A percentile compares a stretch with the other conserved stretches of the same genome.
phyloP scores from a whole-genome alignment of 2,113 vertebrate species.

The Platichthys stellatus region DNA sequence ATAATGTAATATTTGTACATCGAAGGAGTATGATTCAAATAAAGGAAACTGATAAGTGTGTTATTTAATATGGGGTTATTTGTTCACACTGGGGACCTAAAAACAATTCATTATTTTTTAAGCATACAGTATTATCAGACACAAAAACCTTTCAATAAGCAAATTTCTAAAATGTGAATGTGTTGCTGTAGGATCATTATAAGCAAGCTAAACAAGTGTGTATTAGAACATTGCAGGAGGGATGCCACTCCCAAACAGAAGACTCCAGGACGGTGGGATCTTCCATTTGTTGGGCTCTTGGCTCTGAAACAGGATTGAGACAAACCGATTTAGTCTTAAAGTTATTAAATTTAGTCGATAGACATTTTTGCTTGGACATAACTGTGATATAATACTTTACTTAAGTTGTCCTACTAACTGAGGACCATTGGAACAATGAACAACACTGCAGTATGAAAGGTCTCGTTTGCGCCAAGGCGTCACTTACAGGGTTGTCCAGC shows the following conservation, averaged over 20 bases:
- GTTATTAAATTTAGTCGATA: not conserved
- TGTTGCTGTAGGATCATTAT: not conserved
- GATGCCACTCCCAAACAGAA: slow-evolving; percentile 92
- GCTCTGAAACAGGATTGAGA: slow-evolving; percentile 51
- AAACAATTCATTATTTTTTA: no score
- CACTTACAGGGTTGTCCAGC: slow-evolving; percentile 86
- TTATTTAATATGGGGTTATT: not conserved
- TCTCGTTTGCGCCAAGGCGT: not conserved
- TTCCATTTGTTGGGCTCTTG: slow-evolving; percentile 84
- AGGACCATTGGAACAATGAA: not conserved
- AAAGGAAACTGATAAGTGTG: not conserved
- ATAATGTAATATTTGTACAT: slow-evolving; percentile 10
- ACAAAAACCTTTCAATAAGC: not conserved
- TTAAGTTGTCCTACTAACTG: not conserved
- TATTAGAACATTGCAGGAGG: slow-evolving; percentile 92
- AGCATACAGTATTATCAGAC: not conserved
- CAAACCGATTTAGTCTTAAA: not conserved
- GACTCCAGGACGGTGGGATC: slow-evolving; percentile 91
- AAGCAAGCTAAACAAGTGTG: not conserved
- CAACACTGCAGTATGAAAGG: not conserved
- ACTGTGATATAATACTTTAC: no score
- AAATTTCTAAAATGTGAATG: not conserved
- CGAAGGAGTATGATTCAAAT: not conserved
- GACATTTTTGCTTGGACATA: not conserved
- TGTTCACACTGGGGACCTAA: not conserved